These are phyloP conservation scores for Psittacula echo DNA, from an alignment of 2,797 vertebrate genomes.

Conservation along the genomic window DNA sequence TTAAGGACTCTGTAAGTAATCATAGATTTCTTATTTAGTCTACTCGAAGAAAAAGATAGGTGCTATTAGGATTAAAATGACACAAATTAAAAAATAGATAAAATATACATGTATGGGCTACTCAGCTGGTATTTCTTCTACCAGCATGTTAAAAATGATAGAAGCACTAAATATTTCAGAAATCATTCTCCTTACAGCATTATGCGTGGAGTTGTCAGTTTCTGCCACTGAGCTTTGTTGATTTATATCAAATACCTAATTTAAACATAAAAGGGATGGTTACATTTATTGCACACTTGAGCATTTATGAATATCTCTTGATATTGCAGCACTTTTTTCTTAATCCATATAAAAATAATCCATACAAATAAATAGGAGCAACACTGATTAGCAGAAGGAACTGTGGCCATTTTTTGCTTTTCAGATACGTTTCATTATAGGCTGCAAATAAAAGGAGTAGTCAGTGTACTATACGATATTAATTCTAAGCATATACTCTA, in stretches of 20 bases:
- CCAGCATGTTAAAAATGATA: constrained; percentile 37
- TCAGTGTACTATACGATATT: neutral
- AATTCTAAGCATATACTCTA: neutral
- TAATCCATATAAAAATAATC: constrained; percentile 28
- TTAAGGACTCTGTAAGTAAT: constrained; percentile 74
- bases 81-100: constrained; percentile 41
- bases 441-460: neutral
- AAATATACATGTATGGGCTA: constrained; percentile 37
- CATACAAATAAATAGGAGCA: neutral
- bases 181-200: constrained; percentile 36
- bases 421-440: neutral
- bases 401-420: neutral
- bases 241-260: constrained; percentile 54
- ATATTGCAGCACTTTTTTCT: neutral
- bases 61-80: constrained; percentile 47
- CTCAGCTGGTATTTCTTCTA: constrained; percentile 8
- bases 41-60: constrained; percentile 58
- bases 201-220: constrained; percentile 29
- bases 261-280: constrained; percentile 50
- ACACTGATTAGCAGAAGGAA: neutral
- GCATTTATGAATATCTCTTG: constrained; percentile 31
- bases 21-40: constrained; percentile 66
- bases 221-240: constrained; percentile 30
- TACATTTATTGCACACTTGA: constrained; percentile 4
- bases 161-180: constrained; percentile 30